Base-by-base conservation (phyloP, 2,888 invertebrate species). In the Watsonalla binaria region DNA sequence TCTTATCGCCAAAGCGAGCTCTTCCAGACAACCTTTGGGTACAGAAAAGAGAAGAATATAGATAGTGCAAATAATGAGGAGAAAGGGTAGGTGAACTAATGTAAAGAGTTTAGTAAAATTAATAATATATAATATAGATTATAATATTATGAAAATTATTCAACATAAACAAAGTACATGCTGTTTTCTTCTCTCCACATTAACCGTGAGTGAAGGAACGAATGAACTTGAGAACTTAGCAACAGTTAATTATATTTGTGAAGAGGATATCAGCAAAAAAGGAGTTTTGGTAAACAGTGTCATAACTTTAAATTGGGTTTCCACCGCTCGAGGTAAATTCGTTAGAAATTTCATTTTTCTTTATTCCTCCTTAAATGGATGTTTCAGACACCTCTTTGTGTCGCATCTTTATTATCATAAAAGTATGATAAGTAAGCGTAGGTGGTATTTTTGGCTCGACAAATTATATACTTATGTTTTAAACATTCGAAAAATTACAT, bases 221-320 rank as follows among this genome's bases (percentile, higher is more conserved):
- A 68, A 67, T 65, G 60, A 64, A 66, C 65, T 65, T 58, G 54
- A 59, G 60, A 69, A 70, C 65, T 73, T 63, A 60, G 66, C 59
- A 66, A 66, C 69, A 68, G 71, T 76, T 78, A 76, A 81, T 78
- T 78, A 78, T 78, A 75, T 75, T 77, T 69, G 61, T 59, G 66
- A 70, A 74, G 76, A 71, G 76, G 78, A 81, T 80, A 79, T 76
- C 71, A 74, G 65, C 62, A 70, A 73, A 74, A 76, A 78, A 72
- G 66, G 74, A 77, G 73, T 78, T 79, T 78, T 56, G 58, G 76
- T 62, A 60, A 62, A 62, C 58, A 60, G 52, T 54, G 53, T 55
- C 58, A 58, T 62, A 62, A 62, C 60, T 62, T 62, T 62, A 62
- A 62, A 62, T 62, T 62, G 61, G 59, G 58, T 62, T 59, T 59